Evolutionary conservation across 2,113 vertebrate species (phyloP).

Genomic region (Petaurus breviceps): DNA sequence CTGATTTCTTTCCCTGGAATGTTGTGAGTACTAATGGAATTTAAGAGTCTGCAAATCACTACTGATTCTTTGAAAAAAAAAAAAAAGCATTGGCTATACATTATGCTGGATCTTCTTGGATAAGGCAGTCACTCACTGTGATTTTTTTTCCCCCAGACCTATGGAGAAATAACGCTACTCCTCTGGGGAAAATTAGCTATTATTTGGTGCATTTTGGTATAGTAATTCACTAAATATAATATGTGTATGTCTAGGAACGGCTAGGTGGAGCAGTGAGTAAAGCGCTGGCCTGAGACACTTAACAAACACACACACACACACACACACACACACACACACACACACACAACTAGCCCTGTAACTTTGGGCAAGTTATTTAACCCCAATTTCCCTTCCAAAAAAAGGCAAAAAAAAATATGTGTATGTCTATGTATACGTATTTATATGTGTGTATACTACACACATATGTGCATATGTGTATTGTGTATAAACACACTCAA

Average conservation of each 20-base stretch:
- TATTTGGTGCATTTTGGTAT: background rate
- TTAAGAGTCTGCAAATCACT: slow-evolving; percentile 23
- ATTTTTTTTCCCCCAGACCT: background rate
- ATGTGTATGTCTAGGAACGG: background rate
- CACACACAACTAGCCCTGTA: too few relatives aligned
- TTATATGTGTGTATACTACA: background rate
- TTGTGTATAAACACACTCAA: background rate
- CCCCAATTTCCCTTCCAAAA: too few relatives aligned
- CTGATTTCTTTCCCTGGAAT: background rate
- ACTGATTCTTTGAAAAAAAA: background rate
- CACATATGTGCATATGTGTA: background rate
- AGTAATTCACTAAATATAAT: slow-evolving; percentile 7
- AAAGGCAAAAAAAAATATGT: too few relatives aligned
- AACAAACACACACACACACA: too few relatives aligned
- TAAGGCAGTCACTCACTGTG: background rate
- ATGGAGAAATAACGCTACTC: background rate
- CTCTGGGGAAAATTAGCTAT: background rate
- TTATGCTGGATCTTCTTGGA: background rate
- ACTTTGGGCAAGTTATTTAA: too few relatives aligned
- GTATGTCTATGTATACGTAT: background rate
- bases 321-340: too few relatives aligned
- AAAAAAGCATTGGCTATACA: background rate
- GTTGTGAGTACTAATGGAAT: background rate
- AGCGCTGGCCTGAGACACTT: too few relatives aligned
- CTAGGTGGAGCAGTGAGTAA: too few relatives aligned